A percentile compares a stretch with the other conserved stretches of the same genome.
Evolutionary conservation across 2,113 vertebrate species (phyloP).

Genomic region (Pao palembangensis): DNA sequence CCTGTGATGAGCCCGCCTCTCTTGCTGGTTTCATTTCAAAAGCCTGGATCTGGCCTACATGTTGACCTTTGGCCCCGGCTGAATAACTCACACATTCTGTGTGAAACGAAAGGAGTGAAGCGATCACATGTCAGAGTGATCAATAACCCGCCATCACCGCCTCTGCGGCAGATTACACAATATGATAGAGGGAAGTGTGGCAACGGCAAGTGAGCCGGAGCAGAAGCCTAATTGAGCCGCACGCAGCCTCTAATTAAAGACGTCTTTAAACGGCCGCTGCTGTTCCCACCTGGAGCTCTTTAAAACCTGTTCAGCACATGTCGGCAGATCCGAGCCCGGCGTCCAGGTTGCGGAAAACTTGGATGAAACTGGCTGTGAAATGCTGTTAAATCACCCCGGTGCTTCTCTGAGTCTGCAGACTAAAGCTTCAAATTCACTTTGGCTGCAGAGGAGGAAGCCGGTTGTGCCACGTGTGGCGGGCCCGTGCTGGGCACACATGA

Average conservation of each 20-base stretch:
- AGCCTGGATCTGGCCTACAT: too few relatives aligned
- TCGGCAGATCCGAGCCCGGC: slow-evolving; percentile 17
- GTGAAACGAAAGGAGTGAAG: too few relatives aligned
- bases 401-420: slow-evolving; percentile 9
- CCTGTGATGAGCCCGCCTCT: too few relatives aligned
- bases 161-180: too few relatives aligned
- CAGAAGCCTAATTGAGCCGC: background rate
- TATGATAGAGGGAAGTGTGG: too few relatives aligned
- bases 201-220: too few relatives aligned
- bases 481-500: slow-evolving; percentile 1
- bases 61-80: too few relatives aligned
- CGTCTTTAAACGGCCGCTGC: background rate
- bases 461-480: slow-evolving; percentile 1
- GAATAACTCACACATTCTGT: too few relatives aligned
- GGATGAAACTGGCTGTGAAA: slow-evolving; percentile 17
- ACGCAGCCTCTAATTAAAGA: background rate
- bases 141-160: too few relatives aligned
- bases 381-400: slow-evolving; percentile 27
- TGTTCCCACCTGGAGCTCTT: background rate
- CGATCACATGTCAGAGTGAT: too few relatives aligned
- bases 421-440: slow-evolving; percentile 25
- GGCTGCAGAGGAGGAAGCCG: slow-evolving; percentile 7
- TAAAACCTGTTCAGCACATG: background rate
- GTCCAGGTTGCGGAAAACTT: slow-evolving; percentile 13
- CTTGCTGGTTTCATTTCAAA: too few relatives aligned